Base-by-base conservation (phyloP, 2,797 vertebrate species). In the Amblyopsis hoosieri region DNA sequence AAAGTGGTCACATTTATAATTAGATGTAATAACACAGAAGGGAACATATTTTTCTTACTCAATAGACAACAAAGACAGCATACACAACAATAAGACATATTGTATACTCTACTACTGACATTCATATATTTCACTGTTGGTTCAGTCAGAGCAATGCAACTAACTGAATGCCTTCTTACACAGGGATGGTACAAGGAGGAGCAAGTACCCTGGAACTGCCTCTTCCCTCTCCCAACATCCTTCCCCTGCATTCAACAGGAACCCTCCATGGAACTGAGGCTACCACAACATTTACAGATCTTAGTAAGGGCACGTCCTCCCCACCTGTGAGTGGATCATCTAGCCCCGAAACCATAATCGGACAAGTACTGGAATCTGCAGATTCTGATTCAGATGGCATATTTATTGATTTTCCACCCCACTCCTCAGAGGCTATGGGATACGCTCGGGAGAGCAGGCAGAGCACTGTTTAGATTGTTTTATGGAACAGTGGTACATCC, bases 361-460 rank as follows among this genome's bases (percentile, higher is more conserved):
- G 97, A 90, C 95, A 94, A 85, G 94, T 94, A 74, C 89, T 97
- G 61, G 96, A 97, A 76, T 97, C 96, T 0, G 93, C 91, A 0
- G 96, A 97, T 88, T 98, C 97, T 0, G 96, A 96, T 78, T 94
- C 95, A 0, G 97, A 98, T 5, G 97, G 98, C 19, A 98, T 99
- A 87, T 97, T 98, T 90, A 97, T 99, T 62, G 95, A 99, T 90
- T 99, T 99, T 79, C 92, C 95, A 53, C 92, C 92, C 70, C 92
- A 91, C 65, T 90, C 94, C 73, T 93, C 96, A 0, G 92, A 92
- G 64, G 71, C 92, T 0, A 89, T 94, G 1, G 90, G 88, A 0
- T 94, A 94, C 58, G 82, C 84, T 19, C 89, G 89, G 33, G 88
- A 95, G 0, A 88, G 93, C 60, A 93, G 94, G 76, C 95, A 97